Evolutionary conservation across 2,113 vertebrate genomes (phyloP), one percentile per base, ranked within the genome.

Genomic region (Dasyornis broadbenti): DNA sequence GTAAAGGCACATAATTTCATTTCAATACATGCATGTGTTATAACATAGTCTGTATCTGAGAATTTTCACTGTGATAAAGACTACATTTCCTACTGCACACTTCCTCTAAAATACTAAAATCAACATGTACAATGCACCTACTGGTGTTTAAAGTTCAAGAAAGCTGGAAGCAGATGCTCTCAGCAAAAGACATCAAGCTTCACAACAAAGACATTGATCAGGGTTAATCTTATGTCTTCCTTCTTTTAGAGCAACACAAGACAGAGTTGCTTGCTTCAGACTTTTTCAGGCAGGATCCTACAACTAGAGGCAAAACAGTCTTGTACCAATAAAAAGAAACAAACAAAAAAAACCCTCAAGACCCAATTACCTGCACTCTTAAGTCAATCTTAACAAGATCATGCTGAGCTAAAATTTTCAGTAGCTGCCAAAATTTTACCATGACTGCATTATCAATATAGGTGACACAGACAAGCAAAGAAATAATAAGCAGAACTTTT

Each of bases 21-120:
- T 97, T 97, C 63, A 90, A 59, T 91, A 87, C 14, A 92, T 26
- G 50, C 2, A 10, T 10, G 37, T 9, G 15, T 49, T 79, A 76
- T 44, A 44, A 50, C 14, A 78, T 24, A 66, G 28, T 11, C 18
- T 68, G 40, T 45, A 90, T 69, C 35, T 63, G 50, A 77, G 77
- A 94, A 85, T 73, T 85, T 91, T 86, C 91, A 95, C 42, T 52
- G 70, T 59, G 71, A 93, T 83, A 91, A 85, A 87, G 28, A 64
- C 15, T 57, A 64, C 47, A 59, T 73, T 73, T 85, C 31, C 50
- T 82, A 35, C 42, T 45, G 40, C 63, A 52, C 6, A 35, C 28
- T 50, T 82, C 82, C 33, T 79, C 50, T 91, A 35, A 76, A 90
- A 61, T 57, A 88, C 3, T 82, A 49, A 79, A 87, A 95, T 92